A percentile compares a stretch with the other conserved stretches of the same genome.
phyloP scores from a whole-genome alignment of 1,140 invertebrate species.

The Asbolus verrucosus region DNA sequence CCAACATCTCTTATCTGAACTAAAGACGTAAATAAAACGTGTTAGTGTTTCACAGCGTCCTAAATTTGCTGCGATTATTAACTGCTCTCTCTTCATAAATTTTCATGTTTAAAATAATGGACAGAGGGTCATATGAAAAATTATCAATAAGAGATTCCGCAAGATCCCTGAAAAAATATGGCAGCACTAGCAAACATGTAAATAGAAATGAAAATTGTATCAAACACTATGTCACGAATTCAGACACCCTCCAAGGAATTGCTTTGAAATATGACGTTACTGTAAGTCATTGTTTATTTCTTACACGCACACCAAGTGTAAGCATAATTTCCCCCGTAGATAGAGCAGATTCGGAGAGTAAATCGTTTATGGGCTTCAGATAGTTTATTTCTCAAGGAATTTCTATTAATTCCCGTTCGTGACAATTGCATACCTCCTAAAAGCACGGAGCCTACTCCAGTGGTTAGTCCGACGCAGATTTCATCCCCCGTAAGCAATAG shows the following conservation, averaged over 20 bases:
- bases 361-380: conserved; percentile 91
- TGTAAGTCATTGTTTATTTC: conserved; percentile 69
- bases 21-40: conserved; percentile 14
- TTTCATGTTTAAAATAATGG: conserved; percentile 59
- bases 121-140: conserved; percentile 84
- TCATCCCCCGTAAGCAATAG: conserved; percentile 44
- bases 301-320: not conserved
- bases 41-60: not conserved
- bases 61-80: conserved; percentile 2
- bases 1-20: not conserved
- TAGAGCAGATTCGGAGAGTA: conserved; percentile 88
- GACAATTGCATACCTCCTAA: conserved; percentile 54
- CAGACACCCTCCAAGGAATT: conserved; percentile 92
- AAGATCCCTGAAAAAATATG: conserved; percentile 88
- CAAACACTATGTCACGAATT: conserved; percentile 82
- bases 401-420: conserved; percentile 82
- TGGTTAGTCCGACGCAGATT: conserved; percentile 35
- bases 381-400: conserved; percentile 87
- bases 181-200: conserved; percentile 81
- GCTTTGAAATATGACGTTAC: conserved; percentile 92
- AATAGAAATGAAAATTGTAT: conserved; percentile 76
- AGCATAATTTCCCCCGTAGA: conserved; percentile 69
- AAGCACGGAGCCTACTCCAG: conserved; percentile 1
- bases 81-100: not conserved
- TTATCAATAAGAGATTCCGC: conserved; percentile 86